These are phyloP conservation scores for Leucoraja ocellata DNA, from an alignment of 2,797 vertebrate species.

Conservation along the genomic window DNA sequence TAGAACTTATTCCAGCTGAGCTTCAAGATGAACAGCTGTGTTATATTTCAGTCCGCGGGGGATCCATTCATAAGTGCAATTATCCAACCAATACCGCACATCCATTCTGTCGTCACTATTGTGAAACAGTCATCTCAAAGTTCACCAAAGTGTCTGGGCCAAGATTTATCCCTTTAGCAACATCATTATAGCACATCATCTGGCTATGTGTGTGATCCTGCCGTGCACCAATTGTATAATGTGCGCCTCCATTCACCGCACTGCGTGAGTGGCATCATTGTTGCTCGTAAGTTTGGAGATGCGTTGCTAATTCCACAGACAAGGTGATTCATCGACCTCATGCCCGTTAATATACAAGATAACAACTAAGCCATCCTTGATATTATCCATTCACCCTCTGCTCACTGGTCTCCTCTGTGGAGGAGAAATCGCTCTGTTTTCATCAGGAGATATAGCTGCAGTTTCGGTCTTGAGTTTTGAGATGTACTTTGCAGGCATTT, in stretches of 20 bases:
- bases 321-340: too few species aligned
- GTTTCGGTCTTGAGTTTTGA: background rate
- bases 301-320: background rate
- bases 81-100: background rate
- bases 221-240: background rate
- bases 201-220: background rate
- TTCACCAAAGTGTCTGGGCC: background rate
- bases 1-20: background rate
- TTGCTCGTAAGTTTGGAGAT: background rate
- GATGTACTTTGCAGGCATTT: too few species aligned
- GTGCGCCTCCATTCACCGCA: background rate
- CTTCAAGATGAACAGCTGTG: background rate
- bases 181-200: background rate
- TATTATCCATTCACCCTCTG: too few species aligned
- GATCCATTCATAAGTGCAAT: too few species aligned
- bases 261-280: background rate
- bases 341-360: too few species aligned
- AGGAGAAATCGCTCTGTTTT: background rate
- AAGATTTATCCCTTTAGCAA: background rate
- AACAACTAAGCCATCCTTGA: background rate
- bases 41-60: too few species aligned
- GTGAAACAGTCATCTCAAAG: background rate
- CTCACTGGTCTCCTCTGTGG: background rate
- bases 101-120: background rate
- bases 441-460: too few species aligned